Conservation (phyloP, 2,113 vertebrate genomes). For the Hypanus sabinus region DNA sequence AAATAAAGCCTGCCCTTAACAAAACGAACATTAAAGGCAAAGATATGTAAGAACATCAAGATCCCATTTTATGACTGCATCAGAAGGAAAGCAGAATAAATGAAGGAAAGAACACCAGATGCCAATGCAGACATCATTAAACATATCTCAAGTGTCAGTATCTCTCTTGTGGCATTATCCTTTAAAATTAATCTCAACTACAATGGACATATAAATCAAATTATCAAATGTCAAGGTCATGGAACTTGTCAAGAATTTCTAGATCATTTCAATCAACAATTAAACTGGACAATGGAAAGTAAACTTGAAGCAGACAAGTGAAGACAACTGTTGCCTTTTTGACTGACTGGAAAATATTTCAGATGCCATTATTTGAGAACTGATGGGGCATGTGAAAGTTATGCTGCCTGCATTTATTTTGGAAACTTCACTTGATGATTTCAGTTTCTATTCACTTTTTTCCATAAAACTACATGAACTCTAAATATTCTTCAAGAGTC, state of each 20-base stretch:
- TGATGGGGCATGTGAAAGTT: background rate
- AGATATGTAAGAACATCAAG: background rate
- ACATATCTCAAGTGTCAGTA: background rate
- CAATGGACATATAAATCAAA: background rate
- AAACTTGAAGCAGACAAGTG: background rate
- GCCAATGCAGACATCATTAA: background rate
- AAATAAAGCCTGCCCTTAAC: background rate
- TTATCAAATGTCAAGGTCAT: background rate
- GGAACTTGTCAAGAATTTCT: slow-evolving; percentile 15
- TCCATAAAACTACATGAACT: background rate
- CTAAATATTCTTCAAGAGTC: slow-evolving; percentile 44
- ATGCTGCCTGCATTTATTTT: slow-evolving; percentile 6
- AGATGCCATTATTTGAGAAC: background rate
- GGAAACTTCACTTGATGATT: background rate
- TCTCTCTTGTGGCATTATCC: background rate
- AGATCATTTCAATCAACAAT: background rate
- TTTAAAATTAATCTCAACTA: background rate
- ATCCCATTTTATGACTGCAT: background rate
- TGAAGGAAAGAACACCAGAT: background rate
- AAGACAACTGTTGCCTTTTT: slow-evolving; percentile 6
- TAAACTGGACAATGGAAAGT: slow-evolving; percentile 6
- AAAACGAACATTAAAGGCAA: background rate
- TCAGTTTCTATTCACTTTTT: background rate
- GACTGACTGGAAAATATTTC: background rate
- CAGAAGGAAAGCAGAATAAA: background rate